Percentiles rank a stretch among this genome's conserved stretches.
phyloP scores from a whole-genome alignment of 2,888 invertebrate species.

The Athrips mouffetella region DNA sequence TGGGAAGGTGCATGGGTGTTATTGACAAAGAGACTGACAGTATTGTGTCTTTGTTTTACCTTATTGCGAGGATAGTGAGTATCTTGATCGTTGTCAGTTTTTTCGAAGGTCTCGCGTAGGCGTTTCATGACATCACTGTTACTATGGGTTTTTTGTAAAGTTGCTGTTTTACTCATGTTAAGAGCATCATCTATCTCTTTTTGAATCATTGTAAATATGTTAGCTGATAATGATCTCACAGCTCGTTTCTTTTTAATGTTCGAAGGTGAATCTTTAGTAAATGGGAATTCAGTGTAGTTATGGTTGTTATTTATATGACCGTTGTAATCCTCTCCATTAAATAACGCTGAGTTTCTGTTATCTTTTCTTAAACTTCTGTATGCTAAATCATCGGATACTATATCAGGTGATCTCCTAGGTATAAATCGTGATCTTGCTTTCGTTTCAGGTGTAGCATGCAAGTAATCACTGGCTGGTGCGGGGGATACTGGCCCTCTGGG shows the following conservation, averaged over 20 bases:
- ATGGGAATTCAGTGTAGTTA: conserved; percentile 52
- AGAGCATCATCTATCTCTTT: conserved; percentile 80
- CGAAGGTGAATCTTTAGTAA: conserved; percentile 54
- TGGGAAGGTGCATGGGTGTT: conserved; percentile 64
- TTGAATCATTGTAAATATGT: conserved; percentile 87
- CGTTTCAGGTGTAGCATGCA: conserved; percentile 85
- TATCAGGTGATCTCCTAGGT: conserved; percentile 85
- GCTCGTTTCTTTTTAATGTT: conserved; percentile 86
- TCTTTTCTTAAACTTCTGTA: conserved; percentile 92
- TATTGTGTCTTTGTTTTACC: conserved; percentile 75
- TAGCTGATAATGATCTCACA: conserved; percentile 89
- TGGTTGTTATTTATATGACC: conserved; percentile 70
- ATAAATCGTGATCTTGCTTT: conserved; percentile 80
- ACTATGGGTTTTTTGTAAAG: conserved; percentile 80
- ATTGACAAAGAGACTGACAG: conserved; percentile 71
- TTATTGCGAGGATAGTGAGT: conserved; percentile 63
- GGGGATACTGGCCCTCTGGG: conserved; percentile 90
- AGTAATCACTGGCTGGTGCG: conserved; percentile 89
- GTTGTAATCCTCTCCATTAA: conserved; percentile 67
- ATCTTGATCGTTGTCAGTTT: conserved; percentile 64
- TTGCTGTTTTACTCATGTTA: conserved; percentile 69
- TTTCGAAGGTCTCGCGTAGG: conserved; percentile 66
- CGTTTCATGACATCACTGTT: conserved; percentile 78
- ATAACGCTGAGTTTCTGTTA: conserved; percentile 76
- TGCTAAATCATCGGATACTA: conserved; percentile 92